phyloP scores from a whole-genome alignment of 2,113 vertebrate species.

The Hylia prasina region DNA sequence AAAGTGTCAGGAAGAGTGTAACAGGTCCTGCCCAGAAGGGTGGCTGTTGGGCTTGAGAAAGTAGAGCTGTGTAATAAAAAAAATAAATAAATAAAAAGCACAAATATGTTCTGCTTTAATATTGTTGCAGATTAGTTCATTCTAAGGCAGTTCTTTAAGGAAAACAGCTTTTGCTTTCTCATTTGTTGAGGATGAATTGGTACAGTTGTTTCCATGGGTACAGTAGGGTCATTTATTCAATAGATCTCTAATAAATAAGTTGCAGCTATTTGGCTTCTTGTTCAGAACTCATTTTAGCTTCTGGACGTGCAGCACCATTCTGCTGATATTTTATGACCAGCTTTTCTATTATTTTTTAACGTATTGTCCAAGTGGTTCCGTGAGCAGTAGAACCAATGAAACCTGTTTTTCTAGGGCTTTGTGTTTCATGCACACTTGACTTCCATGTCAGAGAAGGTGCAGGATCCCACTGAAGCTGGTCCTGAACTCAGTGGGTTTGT shows the following conservation, averaged over 20 bases:
- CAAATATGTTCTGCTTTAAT: neutral
- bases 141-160: neutral
- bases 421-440: neutral
- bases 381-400: neutral
- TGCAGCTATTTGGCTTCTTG: slow-evolving; percentile 14
- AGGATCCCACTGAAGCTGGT: neutral
- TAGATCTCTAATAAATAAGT: slow-evolving; percentile 3
- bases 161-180: neutral
- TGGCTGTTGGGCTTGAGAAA: neutral
- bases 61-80: neutral
- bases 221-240: neutral
- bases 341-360: slow-evolving; percentile 13
- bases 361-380: neutral
- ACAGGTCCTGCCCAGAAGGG: neutral
- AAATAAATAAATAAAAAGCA: too few species aligned
- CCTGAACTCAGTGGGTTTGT: rapidly evolving
- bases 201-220: neutral
- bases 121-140: neutral
- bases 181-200: neutral
- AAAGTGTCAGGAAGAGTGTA: neutral
- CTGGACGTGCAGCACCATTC: neutral
- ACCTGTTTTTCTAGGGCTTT: neutral
- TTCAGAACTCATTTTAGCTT: neutral
- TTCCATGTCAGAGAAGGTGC: neutral
- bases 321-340: neutral